Evolutionary conservation across 2,113 vertebrate genomes (phyloP).

Genomic region (Reinhardtius hippoglossoides): DNA sequence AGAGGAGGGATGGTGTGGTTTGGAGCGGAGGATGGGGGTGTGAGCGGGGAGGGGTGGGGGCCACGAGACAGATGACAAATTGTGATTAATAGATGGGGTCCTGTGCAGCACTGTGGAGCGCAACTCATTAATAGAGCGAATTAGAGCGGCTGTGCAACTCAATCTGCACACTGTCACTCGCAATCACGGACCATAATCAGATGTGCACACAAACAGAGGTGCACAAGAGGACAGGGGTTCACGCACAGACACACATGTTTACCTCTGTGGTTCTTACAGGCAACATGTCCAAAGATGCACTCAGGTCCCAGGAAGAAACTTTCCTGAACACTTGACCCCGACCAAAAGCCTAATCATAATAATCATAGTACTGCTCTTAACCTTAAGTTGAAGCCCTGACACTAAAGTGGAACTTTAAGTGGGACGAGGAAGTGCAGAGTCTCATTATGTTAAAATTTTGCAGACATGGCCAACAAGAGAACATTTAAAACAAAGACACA

Average conservation of each 20-base stretch:
- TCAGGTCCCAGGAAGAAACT: neutral
- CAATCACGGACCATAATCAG: constrained; percentile 83
- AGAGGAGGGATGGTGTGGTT: constrained; percentile 36
- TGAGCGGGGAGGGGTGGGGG: constrained; percentile 18
- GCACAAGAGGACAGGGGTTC: constrained; percentile 14
- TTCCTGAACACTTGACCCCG: neutral
- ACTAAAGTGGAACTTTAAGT: too few species aligned
- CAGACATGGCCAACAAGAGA: too few species aligned
- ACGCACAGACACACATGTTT: constrained; percentile 17
- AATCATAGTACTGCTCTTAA: too few species aligned
- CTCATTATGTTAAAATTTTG: too few species aligned
- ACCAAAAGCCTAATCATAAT: too few species aligned
- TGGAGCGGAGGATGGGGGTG: constrained; percentile 2
- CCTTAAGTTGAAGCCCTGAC: too few species aligned
- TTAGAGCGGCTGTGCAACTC: constrained; percentile 84
- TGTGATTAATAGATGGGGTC: constrained; percentile 88
- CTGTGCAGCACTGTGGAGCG: constrained; percentile 82
- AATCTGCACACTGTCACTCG: constrained; percentile 85
- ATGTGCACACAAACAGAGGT: constrained; percentile 72
- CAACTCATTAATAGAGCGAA: constrained; percentile 87
- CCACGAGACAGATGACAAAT: constrained; percentile 84
- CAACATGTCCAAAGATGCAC: constrained; percentile 16
- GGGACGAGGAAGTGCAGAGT: too few species aligned
- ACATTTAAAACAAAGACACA: neutral
- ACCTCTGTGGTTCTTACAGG: neutral